Percentiles rank a stretch among this genome's conserved stretches.
Evolutionary conservation across 2,113 vertebrate species (phyloP).

Genomic region (Pomatostomus ruficeps): DNA sequence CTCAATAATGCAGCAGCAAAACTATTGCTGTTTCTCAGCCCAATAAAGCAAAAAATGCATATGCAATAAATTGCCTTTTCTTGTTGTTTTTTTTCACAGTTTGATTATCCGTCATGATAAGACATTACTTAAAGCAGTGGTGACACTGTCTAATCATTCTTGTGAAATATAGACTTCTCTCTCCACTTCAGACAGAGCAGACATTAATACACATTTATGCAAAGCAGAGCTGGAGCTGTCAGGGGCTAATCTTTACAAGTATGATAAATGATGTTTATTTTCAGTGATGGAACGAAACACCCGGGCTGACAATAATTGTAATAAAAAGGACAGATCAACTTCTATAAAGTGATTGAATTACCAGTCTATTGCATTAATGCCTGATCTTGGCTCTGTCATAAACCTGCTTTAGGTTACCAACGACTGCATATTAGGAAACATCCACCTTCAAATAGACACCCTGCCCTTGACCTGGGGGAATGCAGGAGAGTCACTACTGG

Average conservation of each 20-base stretch:
- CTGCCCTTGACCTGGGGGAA: conserved; percentile 74
- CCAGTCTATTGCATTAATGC: conserved; percentile 92
- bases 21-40: conserved; percentile 36
- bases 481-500: not conserved
- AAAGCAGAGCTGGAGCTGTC: conserved; percentile 86
- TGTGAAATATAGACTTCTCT: conserved; percentile 80
- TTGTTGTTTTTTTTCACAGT: conserved; percentile 39
- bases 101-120: conserved; percentile 79
- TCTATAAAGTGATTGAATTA: conserved; percentile 97
- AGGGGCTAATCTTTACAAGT: conserved; percentile 90
- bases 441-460: conserved; percentile 76
- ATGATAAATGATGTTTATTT: conserved; percentile 99
- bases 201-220: conserved; percentile 92
- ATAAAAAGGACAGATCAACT: conserved; percentile 98
- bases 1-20: not conserved
- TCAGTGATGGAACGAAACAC: conserved; percentile 94
- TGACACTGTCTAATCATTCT: conserved; percentile 83
- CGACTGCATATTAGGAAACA: conserved; percentile 55
- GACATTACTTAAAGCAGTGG: conserved; percentile 78
- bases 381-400: conserved; percentile 72
- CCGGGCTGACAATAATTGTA: conserved; percentile 94
- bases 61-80: conserved; percentile 63
- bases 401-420: conserved; percentile 65
- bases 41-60: conserved; percentile 37
- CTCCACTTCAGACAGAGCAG: conserved; percentile 69